Percentiles rank a stretch among this genome's conserved stretches.
These are phyloP conservation scores for Lophochroa leadbeateri DNA, from an alignment of 2,113 vertebrate genomes.

Conservation along the genomic window DNA sequence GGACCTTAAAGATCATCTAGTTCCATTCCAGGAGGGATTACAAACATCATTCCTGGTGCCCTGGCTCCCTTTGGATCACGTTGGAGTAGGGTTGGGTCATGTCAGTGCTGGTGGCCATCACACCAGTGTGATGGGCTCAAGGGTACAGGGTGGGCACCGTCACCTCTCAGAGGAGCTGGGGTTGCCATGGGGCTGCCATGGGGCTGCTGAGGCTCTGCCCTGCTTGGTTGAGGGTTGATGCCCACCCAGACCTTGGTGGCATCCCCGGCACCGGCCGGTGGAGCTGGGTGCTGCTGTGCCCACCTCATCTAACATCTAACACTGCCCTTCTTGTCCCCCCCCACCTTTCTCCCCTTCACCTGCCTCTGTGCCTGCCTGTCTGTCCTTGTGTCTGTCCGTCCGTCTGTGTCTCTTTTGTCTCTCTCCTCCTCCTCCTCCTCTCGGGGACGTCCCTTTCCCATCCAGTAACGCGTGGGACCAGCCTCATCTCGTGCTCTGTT, in stretches of 20 bases:
- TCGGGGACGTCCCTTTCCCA: neutral
- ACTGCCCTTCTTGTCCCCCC: conserved; percentile 74
- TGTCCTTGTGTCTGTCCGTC: neutral
- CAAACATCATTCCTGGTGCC: neutral
- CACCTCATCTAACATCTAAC: conserved; percentile 61
- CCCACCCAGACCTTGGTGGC: neutral
- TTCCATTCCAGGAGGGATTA: neutral
- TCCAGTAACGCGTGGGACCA: conserved; percentile 55
- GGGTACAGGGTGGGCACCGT: neutral
- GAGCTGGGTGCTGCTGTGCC: neutral
- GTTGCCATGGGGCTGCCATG: neutral
- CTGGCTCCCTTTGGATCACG: neutral
- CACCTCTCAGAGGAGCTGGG: neutral
- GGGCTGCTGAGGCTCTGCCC: neutral
- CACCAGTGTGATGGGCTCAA: neutral
- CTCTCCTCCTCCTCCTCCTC: neutral
- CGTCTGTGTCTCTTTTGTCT: neutral
- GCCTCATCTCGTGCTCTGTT: conserved; percentile 49
- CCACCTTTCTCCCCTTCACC: neutral
- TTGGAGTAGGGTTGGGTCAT: neutral
- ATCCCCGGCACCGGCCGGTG: neutral
- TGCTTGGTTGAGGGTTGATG: neutral
- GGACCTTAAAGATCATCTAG: neutral
- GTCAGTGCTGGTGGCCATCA: rapidly evolving
- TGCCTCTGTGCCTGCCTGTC: neutral